Conservation (phyloP, 1,140 invertebrate genomes). For the Bombus turneri region DNA sequence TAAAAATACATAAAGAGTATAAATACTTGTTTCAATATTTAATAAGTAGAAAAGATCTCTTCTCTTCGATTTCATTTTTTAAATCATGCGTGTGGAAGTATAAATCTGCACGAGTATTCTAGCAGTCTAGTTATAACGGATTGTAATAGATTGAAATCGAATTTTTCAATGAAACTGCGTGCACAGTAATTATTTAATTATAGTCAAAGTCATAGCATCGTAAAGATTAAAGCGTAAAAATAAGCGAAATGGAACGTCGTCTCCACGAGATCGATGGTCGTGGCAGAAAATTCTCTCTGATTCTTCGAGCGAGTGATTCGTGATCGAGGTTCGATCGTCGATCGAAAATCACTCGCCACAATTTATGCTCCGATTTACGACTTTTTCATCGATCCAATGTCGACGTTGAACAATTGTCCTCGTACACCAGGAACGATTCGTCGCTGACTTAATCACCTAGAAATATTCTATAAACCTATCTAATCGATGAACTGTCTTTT, state of each 20-base stretch:
- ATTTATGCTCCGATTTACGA: conserved; percentile 3
- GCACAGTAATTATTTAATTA: too few relatives aligned
- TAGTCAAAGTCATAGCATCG: too few relatives aligned
- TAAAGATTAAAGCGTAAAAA: background rate
- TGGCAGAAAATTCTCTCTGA: background rate
- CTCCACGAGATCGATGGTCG: conserved; percentile 6
- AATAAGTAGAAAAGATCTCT: too few relatives aligned
- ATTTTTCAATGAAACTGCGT: too few relatives aligned
- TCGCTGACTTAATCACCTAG: conserved; percentile 15
- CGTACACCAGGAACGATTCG: conserved; percentile 31
- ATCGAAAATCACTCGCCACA: conserved; percentile 52
- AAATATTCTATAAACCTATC: conserved; percentile 31
- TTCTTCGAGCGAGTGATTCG: conserved; percentile 30
- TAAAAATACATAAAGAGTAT: too few relatives aligned
- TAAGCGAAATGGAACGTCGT: background rate
- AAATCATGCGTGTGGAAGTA: too few relatives aligned
- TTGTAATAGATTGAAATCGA: too few relatives aligned
- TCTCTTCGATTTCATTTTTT: too few relatives aligned
- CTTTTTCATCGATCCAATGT: conserved; percentile 40
- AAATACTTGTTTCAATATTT: too few relatives aligned
- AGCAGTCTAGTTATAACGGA: too few relatives aligned
- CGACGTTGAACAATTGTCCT: conserved; percentile 26
- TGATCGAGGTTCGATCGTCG: conserved; percentile 52
- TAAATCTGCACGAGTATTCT: too few relatives aligned
- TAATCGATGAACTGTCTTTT: conserved; percentile 33